Conservation (phyloP, 2,113 vertebrate species). For the Reinhardtius hippoglossoides region DNA sequence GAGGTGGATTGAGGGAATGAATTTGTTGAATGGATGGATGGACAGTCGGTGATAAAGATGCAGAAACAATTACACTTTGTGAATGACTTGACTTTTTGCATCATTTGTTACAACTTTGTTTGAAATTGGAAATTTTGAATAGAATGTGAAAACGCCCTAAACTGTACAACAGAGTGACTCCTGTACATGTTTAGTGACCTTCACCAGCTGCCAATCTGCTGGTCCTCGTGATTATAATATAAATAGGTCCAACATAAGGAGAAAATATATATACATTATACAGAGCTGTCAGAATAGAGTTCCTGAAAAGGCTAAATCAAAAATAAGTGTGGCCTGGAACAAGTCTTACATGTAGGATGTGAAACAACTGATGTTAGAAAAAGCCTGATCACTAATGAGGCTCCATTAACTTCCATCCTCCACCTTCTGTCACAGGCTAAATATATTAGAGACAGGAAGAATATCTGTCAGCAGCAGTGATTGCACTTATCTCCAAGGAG, state of each 20-base stretch:
- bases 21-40: background rate
- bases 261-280: background rate
- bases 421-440: conserved; percentile 6
- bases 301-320: background rate
- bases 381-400: background rate
- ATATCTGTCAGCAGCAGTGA: conserved; percentile 6
- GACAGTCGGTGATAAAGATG: background rate
- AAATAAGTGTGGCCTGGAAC: background rate
- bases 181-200: background rate
- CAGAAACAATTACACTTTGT: background rate
- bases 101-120: no score
- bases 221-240: background rate
- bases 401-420: background rate
- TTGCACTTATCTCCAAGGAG: background rate
- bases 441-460: background rate
- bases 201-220: background rate
- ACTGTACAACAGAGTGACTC: no score
- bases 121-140: no score
- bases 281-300: no score
- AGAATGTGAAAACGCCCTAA: no score
- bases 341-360: background rate
- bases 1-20: background rate
- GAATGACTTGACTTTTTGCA: no score
- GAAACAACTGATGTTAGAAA: background rate
- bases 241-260: background rate